Evolutionary conservation across 2,797 vertebrate genomes (phyloP).

Genomic region (Macroramphosus scolopax): DNA sequence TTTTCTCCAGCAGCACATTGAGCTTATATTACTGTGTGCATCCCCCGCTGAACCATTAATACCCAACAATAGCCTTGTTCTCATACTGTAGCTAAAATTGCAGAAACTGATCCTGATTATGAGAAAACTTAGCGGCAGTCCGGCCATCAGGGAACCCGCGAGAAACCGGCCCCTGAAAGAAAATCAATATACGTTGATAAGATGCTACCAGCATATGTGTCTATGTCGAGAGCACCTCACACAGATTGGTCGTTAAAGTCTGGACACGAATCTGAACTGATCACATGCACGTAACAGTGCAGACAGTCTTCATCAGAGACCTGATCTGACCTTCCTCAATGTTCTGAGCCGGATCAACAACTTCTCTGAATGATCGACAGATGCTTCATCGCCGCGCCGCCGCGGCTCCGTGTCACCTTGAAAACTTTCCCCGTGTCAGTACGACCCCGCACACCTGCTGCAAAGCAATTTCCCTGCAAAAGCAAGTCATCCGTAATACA

Average conservation of each 20-base stretch:
- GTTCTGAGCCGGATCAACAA: too few relatives aligned
- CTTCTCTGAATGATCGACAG: conserved; percentile 66
- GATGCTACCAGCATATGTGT: too few relatives aligned
- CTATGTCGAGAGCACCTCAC: too few relatives aligned
- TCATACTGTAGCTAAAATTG: conserved; percentile 45
- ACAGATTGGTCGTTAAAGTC: too few relatives aligned
- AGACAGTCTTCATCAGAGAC: too few relatives aligned
- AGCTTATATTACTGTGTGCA: conserved; percentile 63
- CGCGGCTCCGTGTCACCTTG: conserved; percentile 64
- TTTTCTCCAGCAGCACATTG: conserved; percentile 26
- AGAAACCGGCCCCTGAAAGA: too few relatives aligned
- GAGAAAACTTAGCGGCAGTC: conserved; percentile 35
- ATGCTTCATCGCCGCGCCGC: conserved; percentile 50
- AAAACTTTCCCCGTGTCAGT: conserved; percentile 54
- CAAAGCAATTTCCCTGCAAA: conserved; percentile 43
- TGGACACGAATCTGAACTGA: too few relatives aligned
- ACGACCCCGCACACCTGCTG: conserved; percentile 61
- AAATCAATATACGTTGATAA: too few relatives aligned
- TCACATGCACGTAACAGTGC: too few relatives aligned
- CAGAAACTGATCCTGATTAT: conserved; percentile 44
- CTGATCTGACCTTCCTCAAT: too few relatives aligned
- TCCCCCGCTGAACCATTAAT: conserved; percentile 69
- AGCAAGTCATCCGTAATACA: conserved; percentile 44
- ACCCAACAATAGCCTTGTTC: conserved; percentile 42
- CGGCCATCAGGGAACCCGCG: conserved; percentile 16